Conservation (phyloP, 2,113 vertebrate genomes). For the Columbina picui region DNA sequence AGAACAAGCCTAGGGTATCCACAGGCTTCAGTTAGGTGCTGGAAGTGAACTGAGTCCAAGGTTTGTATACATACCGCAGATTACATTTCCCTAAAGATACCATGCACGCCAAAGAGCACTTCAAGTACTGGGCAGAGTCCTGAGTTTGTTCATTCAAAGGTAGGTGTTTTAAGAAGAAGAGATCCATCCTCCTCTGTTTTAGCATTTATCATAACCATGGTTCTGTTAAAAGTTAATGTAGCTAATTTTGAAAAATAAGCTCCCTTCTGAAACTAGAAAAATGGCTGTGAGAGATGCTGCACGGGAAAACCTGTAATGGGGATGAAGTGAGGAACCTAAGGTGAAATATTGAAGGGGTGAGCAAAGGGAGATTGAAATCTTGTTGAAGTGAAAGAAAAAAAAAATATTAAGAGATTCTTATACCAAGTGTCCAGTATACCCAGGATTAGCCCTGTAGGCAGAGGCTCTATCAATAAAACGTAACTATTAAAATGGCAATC, state of each 20-base stretch:
- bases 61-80: rapidly evolving
- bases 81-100: neutral
- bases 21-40: neutral
- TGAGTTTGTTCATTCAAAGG: neutral
- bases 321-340: neutral
- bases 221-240: neutral
- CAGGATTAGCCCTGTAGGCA: neutral
- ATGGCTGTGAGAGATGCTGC: neutral
- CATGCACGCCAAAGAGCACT: neutral
- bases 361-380: neutral
- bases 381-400: neutral
- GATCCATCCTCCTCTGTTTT: neutral
- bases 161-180: neutral
- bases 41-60: neutral
- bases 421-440: neutral
- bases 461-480: conserved; percentile 2
- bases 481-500: neutral
- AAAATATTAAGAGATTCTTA: neutral
- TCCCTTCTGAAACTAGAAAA: neutral
- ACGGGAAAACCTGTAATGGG: neutral
- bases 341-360: neutral
- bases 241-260: neutral
- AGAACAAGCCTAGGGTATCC: neutral
- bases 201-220: neutral
- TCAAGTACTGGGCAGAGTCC: neutral